phyloP scores from a whole-genome alignment of 53 echinoderm and acorn worm species.

The Temnopleurus reevesii region DNA sequence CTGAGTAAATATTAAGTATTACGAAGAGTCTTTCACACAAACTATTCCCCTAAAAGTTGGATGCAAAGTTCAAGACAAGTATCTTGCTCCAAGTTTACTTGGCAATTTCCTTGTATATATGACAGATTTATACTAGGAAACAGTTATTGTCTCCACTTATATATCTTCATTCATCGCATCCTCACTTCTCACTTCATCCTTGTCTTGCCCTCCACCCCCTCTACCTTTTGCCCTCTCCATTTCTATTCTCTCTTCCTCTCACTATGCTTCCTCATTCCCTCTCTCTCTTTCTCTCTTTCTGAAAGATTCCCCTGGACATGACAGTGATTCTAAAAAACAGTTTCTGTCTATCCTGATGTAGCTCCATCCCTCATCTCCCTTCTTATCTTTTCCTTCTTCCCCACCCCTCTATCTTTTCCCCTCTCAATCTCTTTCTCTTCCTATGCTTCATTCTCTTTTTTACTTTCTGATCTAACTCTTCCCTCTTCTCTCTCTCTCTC shows the following conservation, averaged over 20 bases:
- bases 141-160: slow-evolving; percentile 12
- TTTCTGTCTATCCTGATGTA: not conserved
- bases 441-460: not conserved
- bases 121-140: slow-evolving; percentile 10
- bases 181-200: not conserved
- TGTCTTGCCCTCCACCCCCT: not conserved
- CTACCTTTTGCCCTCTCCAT: not conserved
- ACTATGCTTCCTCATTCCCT: not conserved
- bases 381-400: not conserved
- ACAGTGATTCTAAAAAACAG: not conserved
- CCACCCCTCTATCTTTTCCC: not conserved
- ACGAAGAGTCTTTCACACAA: too few species aligned
- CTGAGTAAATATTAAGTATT: too few species aligned
- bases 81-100: not conserved
- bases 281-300: not conserved
- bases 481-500: not conserved
- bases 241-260: not conserved
- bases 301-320: not conserved
- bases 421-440: not conserved
- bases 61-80: not conserved
- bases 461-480: not conserved
- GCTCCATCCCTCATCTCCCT: not conserved
- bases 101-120: not conserved
- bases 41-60: not conserved
- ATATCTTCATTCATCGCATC: not conserved